Conservation (phyloP, 2,888 invertebrate species). For the Prosapia bicincta region DNA sequence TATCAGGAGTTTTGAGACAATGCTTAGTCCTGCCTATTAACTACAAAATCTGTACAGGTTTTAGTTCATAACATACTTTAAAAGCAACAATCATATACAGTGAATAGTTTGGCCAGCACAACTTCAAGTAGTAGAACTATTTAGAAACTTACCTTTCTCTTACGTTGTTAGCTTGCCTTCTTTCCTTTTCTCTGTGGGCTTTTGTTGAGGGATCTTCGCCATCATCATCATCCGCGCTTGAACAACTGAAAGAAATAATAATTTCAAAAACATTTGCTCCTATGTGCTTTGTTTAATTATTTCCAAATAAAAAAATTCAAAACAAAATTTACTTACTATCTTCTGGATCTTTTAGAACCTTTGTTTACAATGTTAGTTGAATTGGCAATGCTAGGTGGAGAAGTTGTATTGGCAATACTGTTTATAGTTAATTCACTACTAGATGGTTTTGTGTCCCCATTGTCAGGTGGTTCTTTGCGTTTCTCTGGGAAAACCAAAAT, state of each 20-base stretch:
- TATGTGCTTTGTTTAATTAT: background rate
- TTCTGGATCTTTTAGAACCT: constrained; percentile 69
- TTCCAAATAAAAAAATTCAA: background rate
- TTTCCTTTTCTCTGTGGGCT: constrained; percentile 90
- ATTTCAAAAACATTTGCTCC: background rate
- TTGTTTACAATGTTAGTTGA: constrained; percentile 54
- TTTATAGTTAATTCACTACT: constrained; percentile 53
- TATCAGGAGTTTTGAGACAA: too few relatives aligned
- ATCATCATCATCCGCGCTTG: constrained; percentile 80
- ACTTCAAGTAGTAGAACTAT: background rate
- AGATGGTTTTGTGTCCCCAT: constrained; percentile 57
- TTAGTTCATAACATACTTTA: too few relatives aligned
- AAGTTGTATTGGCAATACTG: constrained; percentile 54
- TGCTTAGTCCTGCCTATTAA: too few relatives aligned
- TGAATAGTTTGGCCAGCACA: background rate
- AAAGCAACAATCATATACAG: background rate
- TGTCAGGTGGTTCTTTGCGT: constrained; percentile 80
- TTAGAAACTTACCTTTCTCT: constrained; percentile 78
- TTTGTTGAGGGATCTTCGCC: constrained; percentile 79
- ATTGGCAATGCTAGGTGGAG: constrained; percentile 41
- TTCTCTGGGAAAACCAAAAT: constrained; percentile 57
- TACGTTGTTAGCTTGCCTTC: constrained; percentile 96
- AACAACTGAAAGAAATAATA: constrained; percentile 47
- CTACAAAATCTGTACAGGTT: too few relatives aligned
- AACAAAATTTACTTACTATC: constrained; percentile 63